Evolutionary conservation across 2,113 vertebrate species (phyloP), one percentile per base, ranked within the genome.

Genomic region (Cygnus buccinator): DNA sequence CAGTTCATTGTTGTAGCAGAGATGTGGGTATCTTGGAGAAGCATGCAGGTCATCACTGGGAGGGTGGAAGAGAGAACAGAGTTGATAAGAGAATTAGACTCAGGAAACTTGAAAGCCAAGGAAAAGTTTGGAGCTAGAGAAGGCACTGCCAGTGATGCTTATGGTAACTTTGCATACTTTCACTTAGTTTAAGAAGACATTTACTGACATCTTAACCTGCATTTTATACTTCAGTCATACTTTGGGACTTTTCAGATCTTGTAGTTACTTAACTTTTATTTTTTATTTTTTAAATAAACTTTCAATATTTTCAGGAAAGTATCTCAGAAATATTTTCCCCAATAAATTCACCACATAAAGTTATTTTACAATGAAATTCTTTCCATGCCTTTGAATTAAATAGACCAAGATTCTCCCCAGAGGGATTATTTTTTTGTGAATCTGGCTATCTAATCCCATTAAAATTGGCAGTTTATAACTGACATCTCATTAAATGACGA

Each of bases 401-500:
- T 76, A 94, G 77, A 57, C 48, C 76, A 82, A 67, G 76, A 43
- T 68, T 93, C 57, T 95, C 12, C 66, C 77, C 50, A 81, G 80
- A 77, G 90, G 77, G 75, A 58, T 48, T 74, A 26, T 50, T 50
- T 88, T 91, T 63, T 76, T 94, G 66, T 71, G 76, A 78, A 88
- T 94, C 54, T 95, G 85, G 85, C 78, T 80, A 65, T 80, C n/a
- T 35, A 68, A 89, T 92, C 62, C 67, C 78, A 68, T 85, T 91
- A 80, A 91, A 95, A 81, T 67, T 65, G 72, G 29, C 41, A 87
- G 59, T 63, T 78, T 93, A 71, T 95, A 90, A 74, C 52, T 92
- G 84, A 89, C 83, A 80, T 39, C 87, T 94, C 58, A 80, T 89
- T 79, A 72, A 66, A 92, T 39, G 59, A 39, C 52, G 81, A 31